A percentile compares a stretch with the other conserved stretches of the same genome.
Evolutionary conservation across 2,113 vertebrate species (phyloP).

Genomic region (Rattus rattus): DNA sequence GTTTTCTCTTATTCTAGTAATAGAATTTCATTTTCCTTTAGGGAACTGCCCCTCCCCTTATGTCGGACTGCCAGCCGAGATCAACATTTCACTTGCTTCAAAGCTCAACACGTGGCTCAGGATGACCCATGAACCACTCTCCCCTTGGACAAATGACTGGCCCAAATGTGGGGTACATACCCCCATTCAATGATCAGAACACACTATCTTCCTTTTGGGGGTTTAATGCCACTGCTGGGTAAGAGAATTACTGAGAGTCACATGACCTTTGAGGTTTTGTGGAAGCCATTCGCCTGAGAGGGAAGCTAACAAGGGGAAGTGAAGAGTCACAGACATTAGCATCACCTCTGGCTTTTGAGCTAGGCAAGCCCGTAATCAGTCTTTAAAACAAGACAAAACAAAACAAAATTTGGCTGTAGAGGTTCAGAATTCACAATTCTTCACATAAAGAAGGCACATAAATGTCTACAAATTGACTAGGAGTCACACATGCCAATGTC

Average conservation of each 20-base stretch:
- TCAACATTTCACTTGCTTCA: background rate
- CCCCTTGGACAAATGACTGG: background rate
- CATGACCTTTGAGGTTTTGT: background rate
- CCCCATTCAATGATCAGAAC: background rate
- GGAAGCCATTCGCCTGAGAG: background rate
- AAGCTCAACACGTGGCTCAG: background rate
- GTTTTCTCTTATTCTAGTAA: conserved; percentile 31
- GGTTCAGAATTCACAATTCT: background rate
- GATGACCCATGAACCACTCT: background rate
- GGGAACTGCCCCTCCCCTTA: background rate
- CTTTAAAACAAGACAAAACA: background rate
- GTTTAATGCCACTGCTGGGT: background rate
- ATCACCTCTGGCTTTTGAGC: background rate
- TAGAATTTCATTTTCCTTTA: conserved; percentile 16
- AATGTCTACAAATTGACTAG: background rate
- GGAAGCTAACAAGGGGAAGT: background rate
- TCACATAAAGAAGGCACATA: background rate
- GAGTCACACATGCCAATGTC: background rate
- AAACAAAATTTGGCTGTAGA: background rate
- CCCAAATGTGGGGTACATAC: background rate
- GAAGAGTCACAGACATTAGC: background rate
- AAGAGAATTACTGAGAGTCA: background rate
- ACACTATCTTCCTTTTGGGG: background rate
- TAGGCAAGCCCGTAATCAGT: background rate
- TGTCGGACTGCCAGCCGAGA: background rate